A percentile compares a stretch with the other conserved stretches of the same genome.
phyloP scores from a whole-genome alignment of 1,140 invertebrate species.

The Apis florea region DNA sequence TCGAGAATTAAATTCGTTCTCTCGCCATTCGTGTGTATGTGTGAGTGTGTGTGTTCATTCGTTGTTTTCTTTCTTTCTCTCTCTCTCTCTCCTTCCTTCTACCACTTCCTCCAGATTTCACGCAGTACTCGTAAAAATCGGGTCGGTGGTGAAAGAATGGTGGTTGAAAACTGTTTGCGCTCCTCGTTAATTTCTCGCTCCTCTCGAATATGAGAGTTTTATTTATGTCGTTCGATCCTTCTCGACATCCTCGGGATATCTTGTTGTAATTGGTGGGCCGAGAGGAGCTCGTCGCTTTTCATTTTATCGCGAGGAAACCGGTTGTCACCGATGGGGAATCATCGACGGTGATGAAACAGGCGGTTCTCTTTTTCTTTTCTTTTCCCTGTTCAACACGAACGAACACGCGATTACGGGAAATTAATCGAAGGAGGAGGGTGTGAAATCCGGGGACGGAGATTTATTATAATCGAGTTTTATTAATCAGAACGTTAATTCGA shows the following conservation, averaged over 20 bases:
- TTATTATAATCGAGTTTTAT: background rate
- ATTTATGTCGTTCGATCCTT: background rate
- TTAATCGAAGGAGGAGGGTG: slow-evolving; percentile 8
- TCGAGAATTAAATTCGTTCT: slow-evolving; percentile 52
- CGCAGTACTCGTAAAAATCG: slow-evolving; percentile 7
- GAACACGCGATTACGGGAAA: background rate
- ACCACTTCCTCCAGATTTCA: background rate
- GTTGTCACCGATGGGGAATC: slow-evolving; percentile 23
- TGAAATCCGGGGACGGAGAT: no score
- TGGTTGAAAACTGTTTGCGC: background rate
- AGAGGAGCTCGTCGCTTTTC: slow-evolving; percentile 7
- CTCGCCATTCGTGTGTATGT: background rate
- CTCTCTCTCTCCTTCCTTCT: background rate
- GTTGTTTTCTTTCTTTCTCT: background rate
- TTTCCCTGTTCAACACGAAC: background rate
- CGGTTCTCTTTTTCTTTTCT: background rate
- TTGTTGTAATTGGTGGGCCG: slow-evolving; percentile 19
- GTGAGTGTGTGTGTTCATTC: background rate
- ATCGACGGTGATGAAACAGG: no score
- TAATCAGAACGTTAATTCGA: no score
- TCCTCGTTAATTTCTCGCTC: slow-evolving; percentile 27
- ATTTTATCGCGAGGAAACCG: slow-evolving; percentile 37
- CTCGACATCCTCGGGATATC: background rate
- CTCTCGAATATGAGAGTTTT: slow-evolving; percentile 14
- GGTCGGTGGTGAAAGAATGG: background rate